Percentiles rank a stretch among this genome's conserved stretches.
Conservation (phyloP, 1,140 invertebrate species). For the Euschistus heros region DNA sequence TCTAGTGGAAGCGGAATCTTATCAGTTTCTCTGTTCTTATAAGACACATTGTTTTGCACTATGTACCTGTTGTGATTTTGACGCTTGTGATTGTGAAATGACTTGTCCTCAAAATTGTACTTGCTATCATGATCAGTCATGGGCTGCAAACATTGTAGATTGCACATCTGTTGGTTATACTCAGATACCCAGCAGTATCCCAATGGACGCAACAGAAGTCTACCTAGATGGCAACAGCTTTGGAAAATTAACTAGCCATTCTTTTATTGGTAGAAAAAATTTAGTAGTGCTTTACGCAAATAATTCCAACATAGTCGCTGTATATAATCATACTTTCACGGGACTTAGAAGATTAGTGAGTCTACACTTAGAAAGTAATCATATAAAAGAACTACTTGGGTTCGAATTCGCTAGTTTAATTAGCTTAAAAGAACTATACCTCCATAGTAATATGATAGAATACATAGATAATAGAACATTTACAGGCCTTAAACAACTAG, state of each 20-base stretch:
- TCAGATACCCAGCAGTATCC: slow-evolving; percentile 72
- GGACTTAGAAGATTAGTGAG: slow-evolving; percentile 64
- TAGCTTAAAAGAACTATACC: slow-evolving; percentile 68
- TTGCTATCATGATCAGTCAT: slow-evolving; percentile 87
- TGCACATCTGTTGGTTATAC: slow-evolving; percentile 70
- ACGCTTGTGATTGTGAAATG: slow-evolving; percentile 92
- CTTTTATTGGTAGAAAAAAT: slow-evolving; percentile 82
- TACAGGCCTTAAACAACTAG: slow-evolving; percentile 61
- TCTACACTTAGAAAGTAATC: slow-evolving; percentile 77
- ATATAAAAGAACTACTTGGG: slow-evolving; percentile 63
- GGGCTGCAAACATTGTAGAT: slow-evolving; percentile 87
- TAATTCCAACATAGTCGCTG: slow-evolving; percentile 69
- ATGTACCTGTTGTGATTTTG: slow-evolving; percentile 90
- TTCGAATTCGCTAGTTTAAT: slow-evolving; percentile 74
- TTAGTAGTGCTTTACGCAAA: slow-evolving; percentile 77
- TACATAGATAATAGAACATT: slow-evolving; percentile 79
- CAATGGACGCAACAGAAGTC: slow-evolving; percentile 88
- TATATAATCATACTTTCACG: slow-evolving; percentile 84
- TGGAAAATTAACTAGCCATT: slow-evolving; percentile 72
- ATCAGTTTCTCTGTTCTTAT: slow-evolving; percentile 85
- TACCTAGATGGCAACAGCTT: slow-evolving; percentile 87
- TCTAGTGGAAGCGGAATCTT: slow-evolving; percentile 68
- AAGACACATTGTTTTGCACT: slow-evolving; percentile 85
- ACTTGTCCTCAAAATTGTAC: slow-evolving; percentile 86
- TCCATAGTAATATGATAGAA: slow-evolving; percentile 76